phyloP scores from a whole-genome alignment of 2,797 vertebrate genomes.

The Chelonia mydas region DNA sequence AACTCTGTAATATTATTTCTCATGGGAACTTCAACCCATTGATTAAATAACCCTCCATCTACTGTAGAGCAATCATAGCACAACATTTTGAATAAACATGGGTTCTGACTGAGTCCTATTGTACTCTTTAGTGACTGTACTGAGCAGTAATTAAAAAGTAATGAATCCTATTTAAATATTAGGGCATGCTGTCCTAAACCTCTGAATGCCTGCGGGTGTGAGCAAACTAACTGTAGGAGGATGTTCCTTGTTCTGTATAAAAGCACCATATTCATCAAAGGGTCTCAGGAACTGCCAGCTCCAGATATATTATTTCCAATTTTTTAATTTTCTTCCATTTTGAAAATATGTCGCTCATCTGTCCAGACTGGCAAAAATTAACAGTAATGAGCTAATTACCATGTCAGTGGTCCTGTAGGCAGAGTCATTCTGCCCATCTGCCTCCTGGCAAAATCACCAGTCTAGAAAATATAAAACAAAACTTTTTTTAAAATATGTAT shows the following conservation, averaged over 20 bases:
- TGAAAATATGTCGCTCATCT: constrained; percentile 72
- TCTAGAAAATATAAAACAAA: constrained; percentile 67
- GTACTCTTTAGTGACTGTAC: not conserved
- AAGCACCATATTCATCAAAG: constrained; percentile 43
- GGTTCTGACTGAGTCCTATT: constrained; percentile 45
- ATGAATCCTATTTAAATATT: constrained; percentile 66
- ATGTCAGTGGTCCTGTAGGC: constrained; percentile 75
- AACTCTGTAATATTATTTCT: not conserved
- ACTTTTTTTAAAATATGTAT: constrained; percentile 64
- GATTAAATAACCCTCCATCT: not conserved
- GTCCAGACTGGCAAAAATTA: constrained; percentile 77
- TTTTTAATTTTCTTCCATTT: constrained; percentile 23
- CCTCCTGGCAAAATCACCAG: constrained; percentile 68
- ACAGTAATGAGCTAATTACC: constrained; percentile 80
- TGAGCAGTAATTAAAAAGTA: constrained; percentile 65
- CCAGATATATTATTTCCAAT: constrained; percentile 13
- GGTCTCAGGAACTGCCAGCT: constrained; percentile 35
- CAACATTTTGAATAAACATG: constrained; percentile 35
- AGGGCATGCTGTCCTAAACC: constrained; percentile 58
- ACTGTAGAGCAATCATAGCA: not conserved
- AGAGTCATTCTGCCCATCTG: constrained; percentile 72
- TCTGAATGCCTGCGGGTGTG: not conserved
- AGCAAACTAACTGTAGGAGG: constrained; percentile 5
- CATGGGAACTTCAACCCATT: not conserved
- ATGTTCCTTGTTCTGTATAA: constrained; percentile 4